Percentiles rank a stretch among this genome's conserved stretches.
Conservation (phyloP, 2,888 invertebrate genomes). For the Microdon myrmicae region DNA sequence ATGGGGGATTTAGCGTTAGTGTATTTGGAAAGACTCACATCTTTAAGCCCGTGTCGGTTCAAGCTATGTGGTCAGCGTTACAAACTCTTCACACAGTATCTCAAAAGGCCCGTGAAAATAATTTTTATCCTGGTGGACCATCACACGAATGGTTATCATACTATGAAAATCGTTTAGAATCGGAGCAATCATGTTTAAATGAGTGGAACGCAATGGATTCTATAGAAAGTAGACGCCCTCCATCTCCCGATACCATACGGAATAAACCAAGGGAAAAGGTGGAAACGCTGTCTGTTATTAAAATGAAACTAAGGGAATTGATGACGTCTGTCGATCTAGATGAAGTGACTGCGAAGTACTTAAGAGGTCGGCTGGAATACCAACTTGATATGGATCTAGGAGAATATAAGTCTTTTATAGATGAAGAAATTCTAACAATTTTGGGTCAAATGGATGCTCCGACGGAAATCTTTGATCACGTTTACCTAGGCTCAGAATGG, state of each 20-base stretch:
- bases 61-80: slow-evolving; percentile 99
- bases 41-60: slow-evolving; percentile 98
- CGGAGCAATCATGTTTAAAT: slow-evolving; percentile 92
- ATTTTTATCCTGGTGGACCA: slow-evolving; percentile 88
- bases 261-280: slow-evolving; percentile 83
- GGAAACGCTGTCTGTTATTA: slow-evolving; percentile 85
- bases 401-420: slow-evolving; percentile 95
- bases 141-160: slow-evolving; percentile 93
- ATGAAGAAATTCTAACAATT: slow-evolving; percentile 96
- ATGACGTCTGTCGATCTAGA: slow-evolving; percentile 99
- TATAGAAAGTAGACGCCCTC: slow-evolving; percentile 89
- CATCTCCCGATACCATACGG: slow-evolving; percentile 88
- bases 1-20: slow-evolving; percentile 95
- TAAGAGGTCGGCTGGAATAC: slow-evolving; percentile 87
- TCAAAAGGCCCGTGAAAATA: slow-evolving; percentile 85
- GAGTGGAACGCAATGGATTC: slow-evolving; percentile 98
- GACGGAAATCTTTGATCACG: slow-evolving; percentile 95
- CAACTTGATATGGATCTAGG: slow-evolving; percentile 89
- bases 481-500: slow-evolving; percentile 99
- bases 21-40: slow-evolving; percentile 93
- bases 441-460: slow-evolving; percentile 99
- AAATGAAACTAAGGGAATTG: slow-evolving; percentile 90
- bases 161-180: slow-evolving; percentile 89
- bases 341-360: slow-evolving; percentile 95
- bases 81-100: slow-evolving; percentile 95